Evolutionary conservation across 2,797 vertebrate species (phyloP).

Genomic region (Chelidonichthys spinosus): DNA sequence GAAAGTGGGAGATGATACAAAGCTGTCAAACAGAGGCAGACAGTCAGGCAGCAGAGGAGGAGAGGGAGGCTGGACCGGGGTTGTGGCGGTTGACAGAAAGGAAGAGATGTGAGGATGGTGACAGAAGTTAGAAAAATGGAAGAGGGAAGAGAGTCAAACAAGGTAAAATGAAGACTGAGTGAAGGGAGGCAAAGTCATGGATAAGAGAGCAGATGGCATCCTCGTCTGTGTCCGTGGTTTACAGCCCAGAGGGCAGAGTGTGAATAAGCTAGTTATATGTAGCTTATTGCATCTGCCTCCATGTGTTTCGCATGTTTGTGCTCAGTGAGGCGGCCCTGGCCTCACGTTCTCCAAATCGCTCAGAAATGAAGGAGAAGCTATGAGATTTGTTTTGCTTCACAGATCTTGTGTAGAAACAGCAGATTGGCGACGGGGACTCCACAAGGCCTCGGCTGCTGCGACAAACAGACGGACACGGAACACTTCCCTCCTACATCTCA

Average conservation of each 20-base stretch:
- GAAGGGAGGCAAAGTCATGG: constrained; percentile 32
- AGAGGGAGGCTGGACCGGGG: background rate
- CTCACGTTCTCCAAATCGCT: constrained; percentile 32
- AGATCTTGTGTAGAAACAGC: constrained; percentile 35
- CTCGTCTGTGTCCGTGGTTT: constrained; percentile 48
- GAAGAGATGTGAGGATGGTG: constrained; percentile 35
- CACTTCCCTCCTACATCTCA: constrained; percentile 25
- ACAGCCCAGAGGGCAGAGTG: constrained; percentile 53
- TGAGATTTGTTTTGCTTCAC: constrained; percentile 15
- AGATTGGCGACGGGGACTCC: constrained; percentile 43
- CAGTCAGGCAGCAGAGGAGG: constrained; percentile 15
- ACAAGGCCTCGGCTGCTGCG: constrained; percentile 48
- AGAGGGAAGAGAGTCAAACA: constrained; percentile 22
- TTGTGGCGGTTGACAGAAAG: constrained; percentile 18
- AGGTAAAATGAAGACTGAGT: constrained; percentile 30
- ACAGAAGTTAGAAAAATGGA: constrained; percentile 33
- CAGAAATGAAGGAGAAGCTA: constrained; percentile 18
- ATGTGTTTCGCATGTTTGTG: constrained; percentile 33
- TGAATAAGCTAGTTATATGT: constrained; percentile 25
- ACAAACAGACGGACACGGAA: constrained; percentile 62
- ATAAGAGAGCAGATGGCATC: constrained; percentile 67
- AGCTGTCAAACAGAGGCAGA: constrained; percentile 25
- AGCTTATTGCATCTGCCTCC: constrained; percentile 23
- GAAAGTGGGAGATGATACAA: constrained; percentile 4
- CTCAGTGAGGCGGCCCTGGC: constrained; percentile 12